Base-by-base conservation (phyloP, 2,888 invertebrate species). In the Branchipolynoe longqiensis region DNA sequence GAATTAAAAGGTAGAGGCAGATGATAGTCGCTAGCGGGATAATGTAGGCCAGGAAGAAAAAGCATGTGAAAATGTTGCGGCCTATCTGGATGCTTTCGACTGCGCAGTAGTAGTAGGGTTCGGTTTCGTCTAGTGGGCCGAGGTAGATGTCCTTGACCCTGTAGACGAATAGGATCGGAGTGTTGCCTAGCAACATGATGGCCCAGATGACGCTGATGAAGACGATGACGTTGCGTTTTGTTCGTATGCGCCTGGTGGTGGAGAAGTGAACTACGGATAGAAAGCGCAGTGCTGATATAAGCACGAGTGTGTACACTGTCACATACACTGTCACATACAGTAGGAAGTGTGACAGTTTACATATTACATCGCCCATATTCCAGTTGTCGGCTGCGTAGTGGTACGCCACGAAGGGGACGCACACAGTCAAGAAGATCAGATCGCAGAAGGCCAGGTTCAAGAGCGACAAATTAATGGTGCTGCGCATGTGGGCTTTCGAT, bases 11-110 rank as follows among this genome's bases (percentile, higher is more conserved):
- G 93, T 98, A 98, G 89, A 98, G 95, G 87, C 97, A 95, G 92
- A 96, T 96, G 92, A 98, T 98, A 91, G 98, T 95, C 82, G 96
- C 95, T 94, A 98, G 94, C 0, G 98, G 98, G 88, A 98, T 95
- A 89, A 97, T 96, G 94, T 98, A 98, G 82, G 97, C 97, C 86
- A 97, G 96, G 88, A 97, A 94, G 93, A 98, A 97, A 95, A 98
- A 93, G 22, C 87, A 88, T 8, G 88, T 89, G 84, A 90, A 91
- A 59, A 93, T 91, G 4, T 56, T 58, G 33, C 85, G 87, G 0
- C 85, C 89, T 14, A 81, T 82, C 3, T 62, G 6, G 25, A 69
- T 69, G 25, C 74, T 74, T 40, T 78, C 69, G 3, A 87, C 81
- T n/a, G 82, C 88, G 73, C 88, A 88, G 85, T 88, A 88, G 28